Percentiles rank a stretch among this genome's conserved stretches.
phyloP scores from a whole-genome alignment of 2,113 vertebrate species.

The Serilophus lunatus region DNA sequence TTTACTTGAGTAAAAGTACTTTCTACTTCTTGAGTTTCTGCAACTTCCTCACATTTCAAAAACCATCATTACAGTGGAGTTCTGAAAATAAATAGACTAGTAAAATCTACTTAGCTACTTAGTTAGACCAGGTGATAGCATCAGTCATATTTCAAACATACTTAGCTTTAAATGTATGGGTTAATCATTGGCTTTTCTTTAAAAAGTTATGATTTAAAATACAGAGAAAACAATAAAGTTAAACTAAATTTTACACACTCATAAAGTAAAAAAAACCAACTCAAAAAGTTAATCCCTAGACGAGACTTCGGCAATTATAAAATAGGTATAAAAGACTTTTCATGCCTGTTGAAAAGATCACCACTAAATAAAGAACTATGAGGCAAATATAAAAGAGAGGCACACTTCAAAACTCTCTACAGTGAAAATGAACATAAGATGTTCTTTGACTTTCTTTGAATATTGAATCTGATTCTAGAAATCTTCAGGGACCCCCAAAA shows the following conservation, averaged over 20 bases:
- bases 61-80: neutral
- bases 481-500: neutral
- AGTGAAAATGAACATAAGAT: neutral
- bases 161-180: neutral
- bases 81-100: neutral
- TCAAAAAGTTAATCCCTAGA: neutral
- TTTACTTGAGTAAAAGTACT: neutral
- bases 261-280: neutral
- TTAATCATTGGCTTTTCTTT: neutral
- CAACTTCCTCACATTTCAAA: neutral
- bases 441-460: neutral
- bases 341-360: neutral
- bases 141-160: neutral
- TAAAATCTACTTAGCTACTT: neutral
- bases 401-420: neutral
- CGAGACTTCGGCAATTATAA: neutral
- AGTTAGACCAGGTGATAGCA: rapidly evolving
- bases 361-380: neutral
- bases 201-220: neutral
- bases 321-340: neutral
- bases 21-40: neutral
- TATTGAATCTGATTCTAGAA: neutral
- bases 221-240: neutral
- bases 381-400: neutral
- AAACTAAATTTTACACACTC: neutral